Evolutionary conservation across 2,113 vertebrate genomes (phyloP).

Genomic region (Mastomys natalensis): DNA sequence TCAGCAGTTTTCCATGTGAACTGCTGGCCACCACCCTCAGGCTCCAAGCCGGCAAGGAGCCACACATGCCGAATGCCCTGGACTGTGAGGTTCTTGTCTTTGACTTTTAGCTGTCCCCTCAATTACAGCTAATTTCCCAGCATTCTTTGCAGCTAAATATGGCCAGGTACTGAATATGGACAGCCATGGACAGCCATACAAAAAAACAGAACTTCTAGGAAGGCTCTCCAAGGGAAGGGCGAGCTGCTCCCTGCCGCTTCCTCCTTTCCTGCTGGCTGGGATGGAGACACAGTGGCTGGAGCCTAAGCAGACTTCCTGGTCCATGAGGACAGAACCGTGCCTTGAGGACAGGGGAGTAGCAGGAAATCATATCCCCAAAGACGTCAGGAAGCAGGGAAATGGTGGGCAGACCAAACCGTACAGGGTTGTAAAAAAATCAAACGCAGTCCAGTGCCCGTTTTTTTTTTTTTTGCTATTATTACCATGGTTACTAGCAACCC

Average conservation of each 20-base stretch:
- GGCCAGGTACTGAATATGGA: neutral
- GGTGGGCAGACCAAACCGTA: neutral
- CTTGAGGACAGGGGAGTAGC: neutral
- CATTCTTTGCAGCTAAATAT: neutral
- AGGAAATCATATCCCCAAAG: neutral
- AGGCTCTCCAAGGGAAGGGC: neutral
- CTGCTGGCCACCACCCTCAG: neutral
- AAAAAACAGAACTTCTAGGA: neutral
- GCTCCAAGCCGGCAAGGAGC: neutral
- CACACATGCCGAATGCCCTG: neutral
- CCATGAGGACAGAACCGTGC: neutral
- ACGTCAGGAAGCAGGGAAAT: neutral
- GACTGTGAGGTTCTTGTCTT: rapidly evolving
- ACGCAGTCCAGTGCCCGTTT: rapidly evolving
- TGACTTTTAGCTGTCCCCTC: neutral
- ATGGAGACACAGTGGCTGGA: slow-evolving; percentile 16
- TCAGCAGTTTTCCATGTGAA: neutral
- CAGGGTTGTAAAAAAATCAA: neutral
- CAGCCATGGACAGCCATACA: neutral
- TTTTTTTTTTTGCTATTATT: neutral
- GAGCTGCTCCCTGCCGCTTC: neutral
- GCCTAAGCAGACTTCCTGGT: neutral
- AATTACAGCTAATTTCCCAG: neutral
- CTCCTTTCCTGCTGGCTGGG: neutral
- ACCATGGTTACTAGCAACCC: neutral